Base-by-base conservation (phyloP, 2,888 invertebrate species). In the Drosophila subquinaria region DNA sequence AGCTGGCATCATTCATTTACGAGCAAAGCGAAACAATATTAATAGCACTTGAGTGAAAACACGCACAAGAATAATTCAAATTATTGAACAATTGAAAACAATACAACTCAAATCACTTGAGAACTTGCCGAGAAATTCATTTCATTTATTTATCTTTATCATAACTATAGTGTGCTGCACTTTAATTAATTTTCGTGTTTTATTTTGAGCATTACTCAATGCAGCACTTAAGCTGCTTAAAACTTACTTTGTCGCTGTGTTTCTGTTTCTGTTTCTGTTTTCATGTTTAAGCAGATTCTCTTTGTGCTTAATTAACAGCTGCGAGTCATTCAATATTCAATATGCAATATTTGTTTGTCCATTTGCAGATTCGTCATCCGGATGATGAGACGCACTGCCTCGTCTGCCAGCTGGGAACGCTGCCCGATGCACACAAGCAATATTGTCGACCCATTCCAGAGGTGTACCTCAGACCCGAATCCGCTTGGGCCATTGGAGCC, bases 401-500 rank as follows among this genome's bases (percentile, higher is more conserved):
- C 55, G 95, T 95, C 62, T 98, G 98, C 91, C 96, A 96, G 9
- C 94, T 95, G 82, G 98, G 98, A 30, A 97, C 96, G 0, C 93
- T 98, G 38, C 98, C 98, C 0, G 96, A 97, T 92, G 93, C 93
- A 0, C 95, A 95, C 53, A 96, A 97, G 80, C 95, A 95, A 27
- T 93, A 93, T 80, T 98, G 97, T 93, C 94, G 94, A 13, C 94
- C 95, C 65, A 96, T 97, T 76, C 96, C 97, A 0, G 97, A 97
- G 93, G 95, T 96, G 63, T 97, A 96, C 92, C 94, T 97, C 69
- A 94, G 96, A 20, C 95, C 96, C 11, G 96, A 96, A 91, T 97
- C 97, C 74, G 96, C 96, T 52, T 97, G 98, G 96, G 98, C 98
- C 4, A 97, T 98, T 69, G 98, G 97, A 0, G 98, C 98, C 11